A percentile compares a stretch with the other conserved stretches of the same genome.
Conservation (phyloP, 2,113 vertebrate species). For the Cnemophilus loriae region DNA sequence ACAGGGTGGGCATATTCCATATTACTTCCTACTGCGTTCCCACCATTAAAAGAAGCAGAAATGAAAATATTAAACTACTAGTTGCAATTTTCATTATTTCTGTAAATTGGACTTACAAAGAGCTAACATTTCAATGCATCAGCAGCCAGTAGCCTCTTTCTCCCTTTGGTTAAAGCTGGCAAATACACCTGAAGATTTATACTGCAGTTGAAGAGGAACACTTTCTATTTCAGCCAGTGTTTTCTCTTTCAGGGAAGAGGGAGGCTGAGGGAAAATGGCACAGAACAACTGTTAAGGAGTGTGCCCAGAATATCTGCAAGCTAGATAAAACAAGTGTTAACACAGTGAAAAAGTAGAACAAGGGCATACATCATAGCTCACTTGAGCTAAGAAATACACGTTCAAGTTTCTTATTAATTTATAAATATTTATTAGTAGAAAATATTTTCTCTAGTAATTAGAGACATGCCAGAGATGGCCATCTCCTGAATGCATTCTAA, state of each 20-base stretch:
- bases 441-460: neutral
- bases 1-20: neutral
- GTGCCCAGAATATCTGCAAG: neutral
- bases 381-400: neutral
- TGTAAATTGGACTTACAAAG: neutral
- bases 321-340: neutral
- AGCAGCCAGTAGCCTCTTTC: neutral
- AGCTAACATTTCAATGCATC: neutral
- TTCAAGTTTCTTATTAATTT: neutral
- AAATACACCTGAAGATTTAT: conserved; percentile 41
- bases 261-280: neutral
- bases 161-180: neutral
- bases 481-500: neutral
- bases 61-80: neutral
- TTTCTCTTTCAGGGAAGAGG: neutral
- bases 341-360: neutral
- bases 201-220: neutral
- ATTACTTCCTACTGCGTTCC: neutral
- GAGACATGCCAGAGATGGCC: neutral
- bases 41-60: neutral
- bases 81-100: neutral
- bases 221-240: neutral
- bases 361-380: neutral
- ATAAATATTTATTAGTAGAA: neutral
- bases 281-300: neutral